These are phyloP conservation scores for Drosophila erecta DNA, from an alignment of 1,140 invertebrate genomes.

Conservation along the genomic window DNA sequence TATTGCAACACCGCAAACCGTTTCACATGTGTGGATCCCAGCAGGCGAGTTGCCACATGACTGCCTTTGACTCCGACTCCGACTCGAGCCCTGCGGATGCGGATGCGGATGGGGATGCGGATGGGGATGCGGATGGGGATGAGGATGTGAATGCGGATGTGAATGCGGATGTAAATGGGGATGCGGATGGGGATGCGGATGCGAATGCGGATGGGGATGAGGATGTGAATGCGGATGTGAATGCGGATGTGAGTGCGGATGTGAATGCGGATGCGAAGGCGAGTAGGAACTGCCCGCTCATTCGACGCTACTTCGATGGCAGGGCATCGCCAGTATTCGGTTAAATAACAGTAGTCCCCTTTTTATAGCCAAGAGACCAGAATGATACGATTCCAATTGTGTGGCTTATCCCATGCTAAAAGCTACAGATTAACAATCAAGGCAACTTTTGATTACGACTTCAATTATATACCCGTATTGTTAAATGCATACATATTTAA, in stretches of 20 bases:
- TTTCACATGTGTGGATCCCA: slow-evolving; percentile 14
- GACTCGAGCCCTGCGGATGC: slow-evolving; percentile 28
- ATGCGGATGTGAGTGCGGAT: background rate
- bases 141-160: slow-evolving; percentile 17
- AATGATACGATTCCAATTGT: background rate
- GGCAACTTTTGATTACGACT: no score
- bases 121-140: background rate
- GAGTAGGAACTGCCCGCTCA: slow-evolving; percentile 34
- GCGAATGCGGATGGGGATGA: background rate
- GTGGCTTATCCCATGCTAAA: background rate
- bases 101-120: slow-evolving; percentile 2
- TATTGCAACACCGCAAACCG: slow-evolving; percentile 58
- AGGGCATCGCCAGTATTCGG: background rate
- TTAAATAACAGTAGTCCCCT: background rate
- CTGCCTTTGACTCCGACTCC: slow-evolving; percentile 61
- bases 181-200: slow-evolving; percentile 20
- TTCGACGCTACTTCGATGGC: slow-evolving; percentile 36
- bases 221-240: slow-evolving; percentile 11
- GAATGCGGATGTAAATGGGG: background rate
- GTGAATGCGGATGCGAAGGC: background rate
- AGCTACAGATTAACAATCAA: background rate
- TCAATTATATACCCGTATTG: no score
- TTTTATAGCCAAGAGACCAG: background rate
- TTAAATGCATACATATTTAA: no score
- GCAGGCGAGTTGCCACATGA: slow-evolving; percentile 72